These are phyloP conservation scores for Sinodicranocentrus sp. DNA, from an alignment of 2,888 invertebrate species.

Conservation along the genomic window DNA sequence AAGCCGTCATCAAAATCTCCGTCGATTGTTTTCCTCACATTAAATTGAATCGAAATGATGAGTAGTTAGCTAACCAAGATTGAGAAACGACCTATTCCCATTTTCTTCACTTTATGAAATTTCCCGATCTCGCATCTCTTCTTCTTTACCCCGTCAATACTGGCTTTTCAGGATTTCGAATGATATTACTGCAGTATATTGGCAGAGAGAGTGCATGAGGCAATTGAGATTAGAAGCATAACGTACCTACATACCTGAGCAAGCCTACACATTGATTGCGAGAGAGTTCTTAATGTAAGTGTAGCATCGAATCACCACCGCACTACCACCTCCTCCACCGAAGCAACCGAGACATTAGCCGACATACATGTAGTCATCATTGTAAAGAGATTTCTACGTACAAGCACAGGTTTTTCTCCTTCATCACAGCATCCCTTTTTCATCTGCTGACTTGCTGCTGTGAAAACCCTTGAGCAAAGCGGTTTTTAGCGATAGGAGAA, in stretches of 20 bases:
- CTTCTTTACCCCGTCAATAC: no score
- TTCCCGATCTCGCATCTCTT: no score
- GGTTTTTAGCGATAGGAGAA: slow-evolving; percentile 63
- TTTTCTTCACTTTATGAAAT: no score
- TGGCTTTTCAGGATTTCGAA: no score
- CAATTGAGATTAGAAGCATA: background rate
- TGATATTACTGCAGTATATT: no score
- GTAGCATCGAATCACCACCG: background rate
- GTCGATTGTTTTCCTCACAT: no score
- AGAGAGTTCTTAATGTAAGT: background rate
- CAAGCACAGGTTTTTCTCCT: no score
- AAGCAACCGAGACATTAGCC: slow-evolving; percentile 16
- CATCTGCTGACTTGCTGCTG: slow-evolving; percentile 27
- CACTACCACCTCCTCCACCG: background rate
- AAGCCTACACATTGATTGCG: background rate
- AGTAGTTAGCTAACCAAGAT: no score
- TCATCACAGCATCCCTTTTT: background rate
- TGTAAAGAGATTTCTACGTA: background rate
- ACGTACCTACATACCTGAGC: background rate
- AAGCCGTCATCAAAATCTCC: no score
- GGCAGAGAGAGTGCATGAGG: no score
- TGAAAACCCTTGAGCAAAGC: slow-evolving; percentile 61
- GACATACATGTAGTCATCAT: slow-evolving; percentile 12
- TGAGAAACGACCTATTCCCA: no score
- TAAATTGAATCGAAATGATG: no score